These are phyloP conservation scores for Sebastes miniatus DNA, from an alignment of 2,797 vertebrate species.

Conservation along the genomic window DNA sequence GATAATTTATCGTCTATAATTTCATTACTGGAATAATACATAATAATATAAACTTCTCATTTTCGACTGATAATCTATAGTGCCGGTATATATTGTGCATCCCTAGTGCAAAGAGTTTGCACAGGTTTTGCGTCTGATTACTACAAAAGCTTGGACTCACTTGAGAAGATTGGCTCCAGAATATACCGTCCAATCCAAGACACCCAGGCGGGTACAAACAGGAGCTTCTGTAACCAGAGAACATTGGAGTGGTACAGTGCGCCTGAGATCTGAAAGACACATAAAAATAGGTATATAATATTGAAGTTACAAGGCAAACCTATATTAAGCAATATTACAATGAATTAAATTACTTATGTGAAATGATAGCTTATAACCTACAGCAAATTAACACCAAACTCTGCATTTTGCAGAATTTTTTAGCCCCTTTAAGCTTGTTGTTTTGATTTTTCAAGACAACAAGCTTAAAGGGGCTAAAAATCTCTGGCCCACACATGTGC, in stretches of 20 bases:
- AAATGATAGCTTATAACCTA: neutral
- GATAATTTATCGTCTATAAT: too few relatives aligned
- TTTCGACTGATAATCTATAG: too few relatives aligned
- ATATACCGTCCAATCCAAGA: conserved; percentile 83
- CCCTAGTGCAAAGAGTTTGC: neutral
- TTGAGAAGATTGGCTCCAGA: conserved; percentile 90
- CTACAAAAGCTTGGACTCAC: conserved; percentile 45
- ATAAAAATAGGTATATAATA: neutral
- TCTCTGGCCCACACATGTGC: neutral
- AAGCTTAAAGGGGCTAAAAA: too few relatives aligned
- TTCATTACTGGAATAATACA: too few relatives aligned
- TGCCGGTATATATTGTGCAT: too few relatives aligned
- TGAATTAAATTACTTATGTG: neutral
- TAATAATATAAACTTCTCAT: too few relatives aligned
- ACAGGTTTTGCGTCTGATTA: neutral
- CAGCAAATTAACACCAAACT: neutral
- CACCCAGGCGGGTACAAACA: conserved; percentile 87
- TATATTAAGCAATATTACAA: neutral
- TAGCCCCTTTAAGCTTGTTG: neutral
- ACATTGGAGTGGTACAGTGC: conserved; percentile 85
- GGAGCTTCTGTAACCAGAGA: conserved; percentile 83
- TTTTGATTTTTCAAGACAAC: neutral
- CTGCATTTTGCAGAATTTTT: neutral
- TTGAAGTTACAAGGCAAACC: neutral
- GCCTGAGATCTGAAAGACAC: conserved; percentile 88